Evolutionary conservation across 2,113 vertebrate species (phyloP).

Genomic region (Promerops cafer): DNA sequence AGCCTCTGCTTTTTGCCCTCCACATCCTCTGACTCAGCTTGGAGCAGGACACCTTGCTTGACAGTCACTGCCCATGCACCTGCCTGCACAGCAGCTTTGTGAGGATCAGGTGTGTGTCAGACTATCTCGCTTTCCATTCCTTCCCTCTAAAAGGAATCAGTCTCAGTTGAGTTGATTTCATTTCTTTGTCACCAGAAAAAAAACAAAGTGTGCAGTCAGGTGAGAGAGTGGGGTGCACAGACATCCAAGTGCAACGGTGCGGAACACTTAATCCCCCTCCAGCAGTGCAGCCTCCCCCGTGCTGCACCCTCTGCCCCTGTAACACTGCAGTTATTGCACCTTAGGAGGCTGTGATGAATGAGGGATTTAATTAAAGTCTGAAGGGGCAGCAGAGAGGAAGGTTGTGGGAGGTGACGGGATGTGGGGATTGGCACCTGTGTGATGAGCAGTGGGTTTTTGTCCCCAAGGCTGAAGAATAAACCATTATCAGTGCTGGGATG

Average conservation of each 20-base stretch:
- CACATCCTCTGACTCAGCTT: not conserved
- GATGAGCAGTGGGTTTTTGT: not conserved
- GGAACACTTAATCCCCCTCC: not conserved
- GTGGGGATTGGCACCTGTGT: rapidly evolving
- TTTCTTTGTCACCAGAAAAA: not conserved
- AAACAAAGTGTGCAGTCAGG: not conserved
- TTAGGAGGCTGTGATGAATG: not conserved
- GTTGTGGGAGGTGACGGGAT: not conserved
- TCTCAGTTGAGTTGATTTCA: not conserved
- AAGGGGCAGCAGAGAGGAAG: not conserved
- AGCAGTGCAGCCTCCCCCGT: not conserved
- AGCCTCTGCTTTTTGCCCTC: not conserved
- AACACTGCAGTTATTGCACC: not conserved
- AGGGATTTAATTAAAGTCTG: not conserved
- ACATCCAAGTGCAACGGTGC: not conserved
- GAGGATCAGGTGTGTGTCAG: not conserved
- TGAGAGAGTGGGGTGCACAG: not conserved
- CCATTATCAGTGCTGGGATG: not conserved
- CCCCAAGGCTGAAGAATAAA: not conserved
- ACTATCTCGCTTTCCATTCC: not conserved
- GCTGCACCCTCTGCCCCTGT: not conserved
- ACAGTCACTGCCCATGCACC: not conserved
- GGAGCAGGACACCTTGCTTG: not conserved
- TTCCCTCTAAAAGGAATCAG: not conserved
- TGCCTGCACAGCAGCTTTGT: not conserved